Base-by-base conservation (phyloP, 2,797 vertebrate genomes). In the Bryconaethiops microstoma region DNA sequence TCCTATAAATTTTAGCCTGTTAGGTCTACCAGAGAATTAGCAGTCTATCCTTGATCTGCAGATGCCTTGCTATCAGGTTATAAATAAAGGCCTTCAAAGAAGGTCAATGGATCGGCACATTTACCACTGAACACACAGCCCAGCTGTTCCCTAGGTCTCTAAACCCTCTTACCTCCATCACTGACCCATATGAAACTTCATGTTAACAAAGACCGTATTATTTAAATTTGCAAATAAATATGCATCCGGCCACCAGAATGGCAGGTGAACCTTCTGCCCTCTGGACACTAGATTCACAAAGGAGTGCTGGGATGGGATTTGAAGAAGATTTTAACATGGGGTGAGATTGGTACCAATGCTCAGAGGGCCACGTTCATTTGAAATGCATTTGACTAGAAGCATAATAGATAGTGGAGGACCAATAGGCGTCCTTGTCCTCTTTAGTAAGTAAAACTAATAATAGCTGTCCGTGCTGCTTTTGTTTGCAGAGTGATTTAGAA, bases 191-290 rank as follows among this genome's bases (percentile, higher is more conserved):
- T 52, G 55, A 75, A 60, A 52, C 50, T 52, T 60, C 42, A 76
- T 75, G 74, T 75, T 75, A 75, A 69, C 64, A 57, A 57, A n/a
- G 14, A 69, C 40, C 72, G 39, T 25, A 68, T 74, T 75, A 69
- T 75, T 75, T 63, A 80, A 60, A 80, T 67, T 17, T 35, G 39
- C 52, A 48, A 42, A 54, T 80, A 74, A 54, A 80, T 80, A 80
- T 80, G 78, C 64, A 80, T 68, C 79, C 62, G 35, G 42, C 7
- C n/a, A 63, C 1, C 42, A 7, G 40, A 67, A 5, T 45, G 39
- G 35, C 63, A 40, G 63, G 35, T 19, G 64, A 19, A 6, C 64
- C 64, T n/a, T 40, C 64, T 40, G 64, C 35, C 64, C 64, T 40
- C 25, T 55, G 70, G 25, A 35, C 50, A 54, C 14, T 25, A 7